Conservation (phyloP, 1,140 invertebrate species). For the Frieseomelitta varia region DNA sequence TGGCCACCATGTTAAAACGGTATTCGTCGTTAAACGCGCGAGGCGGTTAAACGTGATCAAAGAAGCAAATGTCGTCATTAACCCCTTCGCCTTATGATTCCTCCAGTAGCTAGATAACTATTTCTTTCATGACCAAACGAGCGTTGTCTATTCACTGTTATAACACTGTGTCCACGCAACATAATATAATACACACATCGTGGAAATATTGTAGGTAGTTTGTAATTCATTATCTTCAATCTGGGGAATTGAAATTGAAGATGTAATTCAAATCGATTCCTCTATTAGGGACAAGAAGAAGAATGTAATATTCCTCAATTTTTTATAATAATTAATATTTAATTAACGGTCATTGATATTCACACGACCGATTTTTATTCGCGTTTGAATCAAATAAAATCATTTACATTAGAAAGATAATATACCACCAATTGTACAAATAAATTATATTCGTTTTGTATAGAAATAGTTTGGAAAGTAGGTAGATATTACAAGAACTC, state of each 20-base stretch:
- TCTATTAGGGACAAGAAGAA: no score
- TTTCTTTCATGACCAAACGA: neutral
- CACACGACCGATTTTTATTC: no score
- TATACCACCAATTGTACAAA: no score
- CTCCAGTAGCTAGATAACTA: neutral
- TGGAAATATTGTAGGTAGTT: neutral
- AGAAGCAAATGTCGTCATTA: neutral
- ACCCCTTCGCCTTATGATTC: neutral
- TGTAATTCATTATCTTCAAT: neutral
- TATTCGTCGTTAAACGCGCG: slow-evolving; percentile 58
- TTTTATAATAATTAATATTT: no score
- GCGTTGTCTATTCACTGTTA: neutral
- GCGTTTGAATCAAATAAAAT: no score
- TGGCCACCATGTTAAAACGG: slow-evolving; percentile 55
- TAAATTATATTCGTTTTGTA: no score
- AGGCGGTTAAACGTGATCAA: neutral
- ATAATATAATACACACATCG: neutral
- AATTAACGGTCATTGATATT: no score
- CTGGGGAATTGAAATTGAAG: neutral
- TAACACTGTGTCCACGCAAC: neutral
- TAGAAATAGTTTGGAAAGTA: no score
- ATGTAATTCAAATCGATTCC: no score
- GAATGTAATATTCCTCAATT: no score
- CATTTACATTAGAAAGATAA: no score
- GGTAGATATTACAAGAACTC: no score